Evolutionary conservation across 2,888 invertebrate genomes (phyloP).

Genomic region (Lobophora halterata): DNA sequence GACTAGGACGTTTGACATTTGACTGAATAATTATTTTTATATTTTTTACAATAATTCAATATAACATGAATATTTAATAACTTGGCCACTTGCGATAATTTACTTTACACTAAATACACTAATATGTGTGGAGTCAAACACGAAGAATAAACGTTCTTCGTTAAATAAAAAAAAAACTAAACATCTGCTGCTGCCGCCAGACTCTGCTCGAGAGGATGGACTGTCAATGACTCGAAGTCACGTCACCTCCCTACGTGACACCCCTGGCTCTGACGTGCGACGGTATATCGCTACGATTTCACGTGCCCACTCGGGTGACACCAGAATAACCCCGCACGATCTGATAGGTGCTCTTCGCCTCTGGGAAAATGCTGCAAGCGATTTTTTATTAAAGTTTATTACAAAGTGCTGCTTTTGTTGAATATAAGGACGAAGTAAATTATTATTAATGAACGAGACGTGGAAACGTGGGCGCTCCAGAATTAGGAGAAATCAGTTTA

Average conservation of each 20-base stretch:
- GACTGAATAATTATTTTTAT: no score
- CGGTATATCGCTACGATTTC: slow-evolving; percentile 17
- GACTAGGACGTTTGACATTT: no score
- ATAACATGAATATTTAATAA: no score
- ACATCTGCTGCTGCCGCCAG: background rate
- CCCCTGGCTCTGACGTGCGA: slow-evolving; percentile 17
- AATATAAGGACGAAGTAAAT: slow-evolving; percentile 8
- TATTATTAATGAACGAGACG: background rate
- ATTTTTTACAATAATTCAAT: no score
- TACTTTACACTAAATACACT: no score
- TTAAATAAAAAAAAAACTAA: no score
- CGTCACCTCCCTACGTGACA: slow-evolving; percentile 14
- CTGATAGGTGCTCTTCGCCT: slow-evolving; percentile 32
- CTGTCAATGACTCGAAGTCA: background rate
- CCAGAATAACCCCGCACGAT: slow-evolving; percentile 40
- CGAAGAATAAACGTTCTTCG: no score
- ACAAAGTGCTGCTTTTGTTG: slow-evolving; percentile 20
- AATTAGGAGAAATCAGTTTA: background rate
- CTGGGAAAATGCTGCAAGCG: slow-evolving; percentile 34
- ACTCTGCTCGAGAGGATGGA: no score
- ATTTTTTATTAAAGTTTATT: slow-evolving; percentile 17
- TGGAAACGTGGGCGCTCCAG: background rate
- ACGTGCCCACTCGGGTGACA: slow-evolving; percentile 32
- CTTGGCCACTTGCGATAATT: no score
- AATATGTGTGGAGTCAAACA: no score